A percentile compares a stretch with the other conserved stretches of the same genome.
These are phyloP conservation scores for Diogma glabrata DNA, from an alignment of 2,888 invertebrate species.

Conservation along the genomic window DNA sequence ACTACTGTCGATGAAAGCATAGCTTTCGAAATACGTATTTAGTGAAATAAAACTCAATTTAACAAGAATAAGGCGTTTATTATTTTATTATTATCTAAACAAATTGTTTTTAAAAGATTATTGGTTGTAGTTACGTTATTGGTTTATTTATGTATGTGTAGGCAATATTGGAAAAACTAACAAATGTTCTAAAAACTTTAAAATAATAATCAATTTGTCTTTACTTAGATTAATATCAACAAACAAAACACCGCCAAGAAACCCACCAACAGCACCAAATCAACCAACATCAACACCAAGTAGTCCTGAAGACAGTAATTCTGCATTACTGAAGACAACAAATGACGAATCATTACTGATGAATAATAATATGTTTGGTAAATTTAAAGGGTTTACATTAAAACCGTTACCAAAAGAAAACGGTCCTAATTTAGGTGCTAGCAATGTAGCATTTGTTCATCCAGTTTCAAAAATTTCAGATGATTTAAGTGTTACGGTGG, in stretches of 20 bases:
- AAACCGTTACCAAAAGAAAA: conserved; percentile 32
- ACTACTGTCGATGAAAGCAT: too few relatives aligned
- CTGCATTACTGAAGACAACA: conserved; percentile 49
- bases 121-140: too few relatives aligned
- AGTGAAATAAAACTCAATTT: too few relatives aligned
- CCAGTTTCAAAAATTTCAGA: conserved; percentile 26
- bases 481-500: conserved; percentile 23
- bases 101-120: too few relatives aligned
- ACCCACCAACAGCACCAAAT: conserved; percentile 23
- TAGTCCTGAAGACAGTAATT: conserved; percentile 59
- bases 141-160: not conserved
- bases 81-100: too few relatives aligned
- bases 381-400: conserved; percentile 76
- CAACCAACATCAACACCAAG: conserved; percentile 42
- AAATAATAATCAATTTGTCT: conserved; percentile 12
- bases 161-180: too few relatives aligned
- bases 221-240: conserved; percentile 30
- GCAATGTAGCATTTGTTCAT: conserved; percentile 44
- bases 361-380: conserved; percentile 58
- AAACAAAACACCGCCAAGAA: conserved; percentile 19
- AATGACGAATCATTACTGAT: conserved; percentile 38
- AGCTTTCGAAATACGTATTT: too few relatives aligned
- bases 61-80: too few relatives aligned
- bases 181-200: too few relatives aligned
- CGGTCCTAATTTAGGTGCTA: conserved; percentile 26